Percentiles rank a stretch among this genome's conserved stretches.
These are phyloP conservation scores for Dryococelus australis DNA, from an alignment of 2,888 invertebrate genomes.

Conservation along the genomic window DNA sequence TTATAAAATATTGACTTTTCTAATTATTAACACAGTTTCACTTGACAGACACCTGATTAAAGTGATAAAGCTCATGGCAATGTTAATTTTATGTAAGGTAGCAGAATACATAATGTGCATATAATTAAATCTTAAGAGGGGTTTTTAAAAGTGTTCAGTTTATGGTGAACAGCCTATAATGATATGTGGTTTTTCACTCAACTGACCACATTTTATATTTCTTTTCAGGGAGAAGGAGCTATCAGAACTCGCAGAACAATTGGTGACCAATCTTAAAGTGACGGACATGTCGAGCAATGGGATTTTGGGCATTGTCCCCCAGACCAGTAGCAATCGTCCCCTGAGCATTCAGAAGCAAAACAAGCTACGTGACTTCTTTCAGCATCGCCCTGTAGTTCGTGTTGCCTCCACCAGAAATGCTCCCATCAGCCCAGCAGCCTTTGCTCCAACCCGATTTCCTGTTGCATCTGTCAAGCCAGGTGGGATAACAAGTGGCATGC, in stretches of 20 bases:
- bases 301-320: not conserved
- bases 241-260: conserved; percentile 50
- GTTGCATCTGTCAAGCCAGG: not conserved
- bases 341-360: conserved; percentile 45
- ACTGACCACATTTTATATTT: not conserved
- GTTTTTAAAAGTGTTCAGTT: too few species aligned
- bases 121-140: too few species aligned
- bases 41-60: too few species aligned
- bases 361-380: conserved; percentile 42
- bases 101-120: too few species aligned
- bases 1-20: too few species aligned
- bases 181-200: too few species aligned
- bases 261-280: conserved; percentile 46
- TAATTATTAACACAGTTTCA: too few species aligned
- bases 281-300: not conserved
- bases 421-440: not conserved
- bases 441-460: not conserved
- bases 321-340: not conserved
- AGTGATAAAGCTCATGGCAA: too few species aligned
- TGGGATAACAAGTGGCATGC: conserved; percentile 8
- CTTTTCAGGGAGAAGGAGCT: conserved; percentile 49
- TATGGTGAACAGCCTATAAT: too few species aligned
- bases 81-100: too few species aligned
- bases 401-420: conserved; percentile 36
- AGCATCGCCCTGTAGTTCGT: conserved; percentile 41